Conservation (phyloP, 2,797 vertebrate species). For the Apodemus agrarius region DNA sequence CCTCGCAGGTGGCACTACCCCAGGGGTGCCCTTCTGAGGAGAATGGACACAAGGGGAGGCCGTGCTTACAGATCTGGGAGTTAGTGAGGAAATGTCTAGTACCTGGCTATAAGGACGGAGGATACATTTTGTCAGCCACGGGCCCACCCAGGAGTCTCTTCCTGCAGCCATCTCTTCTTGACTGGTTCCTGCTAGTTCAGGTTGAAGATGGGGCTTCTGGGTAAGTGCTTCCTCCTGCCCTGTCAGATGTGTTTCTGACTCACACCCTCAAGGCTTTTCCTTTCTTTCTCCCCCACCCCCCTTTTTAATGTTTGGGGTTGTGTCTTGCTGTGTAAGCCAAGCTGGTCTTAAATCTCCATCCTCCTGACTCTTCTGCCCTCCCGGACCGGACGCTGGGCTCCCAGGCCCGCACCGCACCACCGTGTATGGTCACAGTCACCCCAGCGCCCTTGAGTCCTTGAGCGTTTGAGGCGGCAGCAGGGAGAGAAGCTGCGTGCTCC, state of each 20-base stretch:
- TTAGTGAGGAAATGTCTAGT: neutral
- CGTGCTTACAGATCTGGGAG: neutral
- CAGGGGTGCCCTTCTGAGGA: neutral
- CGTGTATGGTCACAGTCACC: no score
- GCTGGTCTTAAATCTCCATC: neutral
- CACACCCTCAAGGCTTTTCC: neutral
- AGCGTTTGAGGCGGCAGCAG: neutral
- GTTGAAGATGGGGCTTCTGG: neutral
- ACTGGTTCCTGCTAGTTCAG: slow-evolving; percentile 1
- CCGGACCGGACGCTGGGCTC: neutral
- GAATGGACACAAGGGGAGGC: neutral
- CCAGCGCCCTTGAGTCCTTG: neutral
- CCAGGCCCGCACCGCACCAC: neutral
- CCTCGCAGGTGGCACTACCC: neutral
- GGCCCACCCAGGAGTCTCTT: slow-evolving; percentile 5
- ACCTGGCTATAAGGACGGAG: neutral
- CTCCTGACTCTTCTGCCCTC: neutral
- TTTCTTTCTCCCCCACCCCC: neutral
- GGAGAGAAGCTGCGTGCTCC: neutral
- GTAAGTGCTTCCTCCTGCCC: neutral
- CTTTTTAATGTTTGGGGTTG: neutral
- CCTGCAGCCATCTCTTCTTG: neutral
- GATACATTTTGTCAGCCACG: neutral
- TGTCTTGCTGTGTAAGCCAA: neutral
- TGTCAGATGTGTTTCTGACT: neutral